These are phyloP conservation scores for Hylaeus anthracinus DNA, from an alignment of 1,140 invertebrate species.

Conservation along the genomic window DNA sequence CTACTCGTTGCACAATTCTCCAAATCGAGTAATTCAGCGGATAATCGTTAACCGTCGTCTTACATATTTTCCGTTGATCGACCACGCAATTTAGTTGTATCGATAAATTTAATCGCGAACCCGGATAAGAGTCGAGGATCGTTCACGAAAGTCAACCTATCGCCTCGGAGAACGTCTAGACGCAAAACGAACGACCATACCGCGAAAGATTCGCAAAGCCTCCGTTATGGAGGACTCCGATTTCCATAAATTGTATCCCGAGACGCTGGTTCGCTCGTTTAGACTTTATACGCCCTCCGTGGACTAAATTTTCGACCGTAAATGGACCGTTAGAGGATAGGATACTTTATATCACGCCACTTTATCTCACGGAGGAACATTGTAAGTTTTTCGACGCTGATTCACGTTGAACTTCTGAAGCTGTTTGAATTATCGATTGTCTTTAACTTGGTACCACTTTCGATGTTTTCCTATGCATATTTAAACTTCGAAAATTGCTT, in stretches of 20 bases:
- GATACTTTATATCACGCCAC: slow-evolving; percentile 12
- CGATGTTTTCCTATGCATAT: no score
- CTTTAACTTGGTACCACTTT: no score
- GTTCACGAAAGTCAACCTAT: slow-evolving; percentile 1
- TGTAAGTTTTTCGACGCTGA: background rate
- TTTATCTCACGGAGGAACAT: background rate
- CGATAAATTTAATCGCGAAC: no score
- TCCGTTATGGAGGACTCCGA: slow-evolving; percentile 37
- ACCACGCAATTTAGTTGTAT: background rate
- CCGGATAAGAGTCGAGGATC: background rate
- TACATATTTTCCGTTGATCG: slow-evolving; percentile 12
- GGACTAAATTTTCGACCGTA: slow-evolving; percentile 51
- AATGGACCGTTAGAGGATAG: slow-evolving; percentile 42
- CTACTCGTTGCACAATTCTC: background rate
- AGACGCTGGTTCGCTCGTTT: background rate
- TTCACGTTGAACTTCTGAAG: background rate
- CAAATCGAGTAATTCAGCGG: background rate
- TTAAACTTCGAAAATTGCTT: no score
- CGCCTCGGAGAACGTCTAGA: background rate
- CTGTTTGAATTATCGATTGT: slow-evolving; percentile 1
- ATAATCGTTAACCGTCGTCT: background rate
- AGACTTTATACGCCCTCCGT: slow-evolving; percentile 14
- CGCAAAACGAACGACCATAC: slow-evolving; percentile 24
- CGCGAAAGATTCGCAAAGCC: slow-evolving; percentile 30
- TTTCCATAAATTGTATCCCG: slow-evolving; percentile 47